A percentile compares a stretch with the other conserved stretches of the same genome.
phyloP scores from a whole-genome alignment of 53 echinoderm and acorn worm genomes.

The Mesocentrotus franciscanus region DNA sequence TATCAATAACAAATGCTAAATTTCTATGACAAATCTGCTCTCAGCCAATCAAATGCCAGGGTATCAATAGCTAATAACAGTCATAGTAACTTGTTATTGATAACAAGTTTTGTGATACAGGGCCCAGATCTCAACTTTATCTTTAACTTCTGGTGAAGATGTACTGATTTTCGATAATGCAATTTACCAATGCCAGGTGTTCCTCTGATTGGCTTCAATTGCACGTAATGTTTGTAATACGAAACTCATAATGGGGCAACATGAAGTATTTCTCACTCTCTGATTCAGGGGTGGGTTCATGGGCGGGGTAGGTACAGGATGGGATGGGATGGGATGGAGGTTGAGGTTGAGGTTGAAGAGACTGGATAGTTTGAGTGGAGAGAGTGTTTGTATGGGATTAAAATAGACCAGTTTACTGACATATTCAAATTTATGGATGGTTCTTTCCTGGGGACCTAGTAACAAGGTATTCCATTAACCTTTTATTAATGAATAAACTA shows the following conservation, averaged over 20 bases:
- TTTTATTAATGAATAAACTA: no score
- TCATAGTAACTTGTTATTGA: no score
- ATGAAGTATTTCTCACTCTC: not conserved
- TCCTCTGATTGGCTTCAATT: conserved; percentile 51
- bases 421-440: no score
- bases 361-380: not conserved
- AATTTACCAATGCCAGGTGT: conserved; percentile 56
- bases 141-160: not conserved
- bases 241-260: conserved; percentile 54
- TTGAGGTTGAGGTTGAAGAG: not conserved
- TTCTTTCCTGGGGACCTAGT: no score
- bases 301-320: no score
- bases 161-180: conserved; percentile 22
- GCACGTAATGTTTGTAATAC: conserved; percentile 38
- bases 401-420: no score
- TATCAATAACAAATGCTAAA: no score
- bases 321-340: not conserved
- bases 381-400: not conserved
- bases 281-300: not conserved
- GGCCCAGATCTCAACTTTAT: not conserved
- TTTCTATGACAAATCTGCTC: no score
- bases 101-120: no score
- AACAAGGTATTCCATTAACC: no score
- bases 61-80: no score
- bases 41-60: no score